Evolutionary conservation across 2,113 vertebrate species (phyloP), one percentile per base, ranked within the genome.

Genomic region (Nothoprocta pentlandii): DNA sequence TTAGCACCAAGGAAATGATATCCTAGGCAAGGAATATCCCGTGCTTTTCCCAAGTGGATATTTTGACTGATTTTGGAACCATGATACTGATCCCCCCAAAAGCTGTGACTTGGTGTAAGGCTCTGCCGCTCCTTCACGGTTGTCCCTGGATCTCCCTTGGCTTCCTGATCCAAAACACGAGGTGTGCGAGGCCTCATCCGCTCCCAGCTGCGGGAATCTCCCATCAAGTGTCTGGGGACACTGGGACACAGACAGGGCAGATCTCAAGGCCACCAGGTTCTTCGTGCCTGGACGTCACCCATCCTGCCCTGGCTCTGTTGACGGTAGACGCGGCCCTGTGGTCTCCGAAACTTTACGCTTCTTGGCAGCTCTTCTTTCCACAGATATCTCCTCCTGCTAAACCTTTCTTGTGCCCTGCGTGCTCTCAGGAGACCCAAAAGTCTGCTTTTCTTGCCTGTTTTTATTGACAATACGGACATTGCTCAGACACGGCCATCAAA

Each of bases 261-360:
- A 69, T 5, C 34, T 16, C 34, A 26, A n/a, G 69, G 66, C 12
- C 74, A 47, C n/a, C 19, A 26, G 9, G 4, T 62, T 32, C 68
- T 49, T 12, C 32, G 62, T 51, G 34, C 39, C 26, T 16, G 36
- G 26, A 5, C n/a, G 20, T 36, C 75, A 9, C 41, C 34, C 5
- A 2, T 16, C 8, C 39, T 0, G 51, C n/a, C 23, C 44, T 51
- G 28, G 32, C 30, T 47, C 36, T 44, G 16, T 36, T 0, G 0
- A 58, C 49, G 62, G 44, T 30, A 53, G 68, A n/a, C 0, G 1
- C 53, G 56, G 53, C 0, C 3, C 59, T 36, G 10, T 54, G 0
- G 1, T 14, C 44, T 34, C 1, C 30, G 61, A 49, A 4, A 1
- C 30, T 47, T 3, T 3, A n/a, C 2, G 0, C 64, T 73, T 26